Conservation (phyloP, 2,888 invertebrate species). For the Epinotia ramella region DNA sequence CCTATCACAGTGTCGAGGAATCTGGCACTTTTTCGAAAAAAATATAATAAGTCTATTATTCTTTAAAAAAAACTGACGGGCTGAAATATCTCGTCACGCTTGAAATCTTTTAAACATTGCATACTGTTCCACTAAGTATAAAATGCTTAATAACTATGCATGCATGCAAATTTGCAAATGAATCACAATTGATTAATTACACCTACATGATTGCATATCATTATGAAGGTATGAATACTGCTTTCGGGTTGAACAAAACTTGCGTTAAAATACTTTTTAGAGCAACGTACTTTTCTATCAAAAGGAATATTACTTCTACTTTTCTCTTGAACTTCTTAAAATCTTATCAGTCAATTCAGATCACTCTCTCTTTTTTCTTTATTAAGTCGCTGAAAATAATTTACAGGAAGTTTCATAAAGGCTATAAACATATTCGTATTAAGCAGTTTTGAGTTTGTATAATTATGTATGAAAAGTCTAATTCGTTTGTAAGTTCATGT, state of each 20-base stretch:
- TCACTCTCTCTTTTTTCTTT: too few relatives aligned
- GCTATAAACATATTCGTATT: not conserved
- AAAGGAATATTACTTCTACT: not conserved
- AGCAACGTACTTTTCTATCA: not conserved
- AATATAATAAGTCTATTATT: not conserved
- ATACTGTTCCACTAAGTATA: not conserved
- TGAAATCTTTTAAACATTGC: conserved; percentile 5
- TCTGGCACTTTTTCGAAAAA: not conserved
- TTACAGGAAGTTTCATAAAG: too few relatives aligned
- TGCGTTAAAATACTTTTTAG: not conserved
- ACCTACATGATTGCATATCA: conserved; percentile 12
- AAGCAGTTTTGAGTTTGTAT: not conserved
- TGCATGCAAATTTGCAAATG: conserved; percentile 31
- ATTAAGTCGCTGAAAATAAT: too few relatives aligned
- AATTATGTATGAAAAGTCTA: not conserved
- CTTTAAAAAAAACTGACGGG: not conserved
- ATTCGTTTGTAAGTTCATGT: not conserved
- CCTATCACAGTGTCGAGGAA: not conserved
- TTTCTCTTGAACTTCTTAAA: not conserved
- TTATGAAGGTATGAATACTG: conserved; percentile 4
- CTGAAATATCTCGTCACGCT: conserved; percentile 21
- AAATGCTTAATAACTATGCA: conserved; percentile 21
- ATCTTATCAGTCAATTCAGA: not conserved
- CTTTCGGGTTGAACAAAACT: not conserved
- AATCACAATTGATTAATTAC: conserved; percentile 21